Conservation (phyloP, 2,113 vertebrate species). For the Diphyllodes magnificus region DNA sequence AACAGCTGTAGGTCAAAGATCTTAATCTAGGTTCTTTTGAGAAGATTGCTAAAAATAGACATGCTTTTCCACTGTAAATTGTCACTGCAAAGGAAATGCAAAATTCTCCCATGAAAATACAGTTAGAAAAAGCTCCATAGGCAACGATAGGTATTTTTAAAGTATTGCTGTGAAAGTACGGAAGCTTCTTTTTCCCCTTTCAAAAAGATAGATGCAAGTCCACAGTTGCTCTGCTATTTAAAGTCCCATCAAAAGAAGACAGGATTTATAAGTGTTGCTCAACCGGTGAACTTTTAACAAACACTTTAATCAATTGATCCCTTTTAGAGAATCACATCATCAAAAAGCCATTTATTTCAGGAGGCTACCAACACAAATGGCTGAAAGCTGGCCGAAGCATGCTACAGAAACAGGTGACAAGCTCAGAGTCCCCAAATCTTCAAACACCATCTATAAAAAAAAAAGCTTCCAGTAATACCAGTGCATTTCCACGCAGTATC, state of each 20-base stretch:
- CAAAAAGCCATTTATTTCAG: neutral
- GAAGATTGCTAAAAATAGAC: neutral
- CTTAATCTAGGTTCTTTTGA: neutral
- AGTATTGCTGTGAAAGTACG: neutral
- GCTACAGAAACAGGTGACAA: neutral
- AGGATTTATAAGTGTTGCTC: neutral
- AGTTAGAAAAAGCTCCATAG: neutral
- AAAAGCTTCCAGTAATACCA: rapidly evolving
- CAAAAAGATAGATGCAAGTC: neutral
- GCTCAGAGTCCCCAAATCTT: neutral
- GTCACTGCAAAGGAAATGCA: neutral
- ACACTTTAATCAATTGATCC: neutral
- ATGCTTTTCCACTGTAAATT: neutral
- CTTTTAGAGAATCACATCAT: neutral
- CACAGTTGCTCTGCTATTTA: neutral
- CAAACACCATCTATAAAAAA: neutral
- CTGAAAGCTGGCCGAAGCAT: neutral
- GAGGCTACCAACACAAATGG: neutral
- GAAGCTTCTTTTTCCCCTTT: neutral
- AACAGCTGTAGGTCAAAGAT: conserved; percentile 11
- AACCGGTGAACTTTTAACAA: neutral
- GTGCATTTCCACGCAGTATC: rapidly evolving
- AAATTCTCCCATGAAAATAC: neutral
- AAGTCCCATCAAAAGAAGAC: neutral
- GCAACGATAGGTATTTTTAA: neutral